phyloP scores from a whole-genome alignment of 2,113 vertebrate species.

The Agapornis roseicollis region DNA sequence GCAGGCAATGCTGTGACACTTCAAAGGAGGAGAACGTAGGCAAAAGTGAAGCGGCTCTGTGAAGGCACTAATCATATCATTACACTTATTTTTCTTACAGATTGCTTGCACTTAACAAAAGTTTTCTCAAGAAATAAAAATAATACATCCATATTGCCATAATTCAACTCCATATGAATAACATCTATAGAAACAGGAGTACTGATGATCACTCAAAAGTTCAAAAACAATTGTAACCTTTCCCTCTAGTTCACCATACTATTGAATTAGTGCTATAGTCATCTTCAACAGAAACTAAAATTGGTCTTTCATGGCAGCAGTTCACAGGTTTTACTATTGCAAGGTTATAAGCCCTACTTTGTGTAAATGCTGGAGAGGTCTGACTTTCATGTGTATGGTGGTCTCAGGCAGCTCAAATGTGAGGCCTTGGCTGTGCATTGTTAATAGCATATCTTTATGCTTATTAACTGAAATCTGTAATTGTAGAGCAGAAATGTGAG shows the following conservation, averaged over 20 bases:
- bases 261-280: background rate
- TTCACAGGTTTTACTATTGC: background rate
- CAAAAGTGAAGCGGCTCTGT: background rate
- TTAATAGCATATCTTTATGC: background rate
- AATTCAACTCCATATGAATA: background rate
- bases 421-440: background rate
- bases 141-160: background rate
- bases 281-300: background rate
- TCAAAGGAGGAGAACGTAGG: background rate
- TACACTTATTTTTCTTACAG: background rate
- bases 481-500: background rate
- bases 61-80: background rate
- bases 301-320: accelerated
- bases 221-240: background rate
- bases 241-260: background rate
- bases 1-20: background rate
- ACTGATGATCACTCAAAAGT: background rate
- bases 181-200: background rate
- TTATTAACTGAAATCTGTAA: background rate
- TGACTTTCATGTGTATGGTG: background rate
- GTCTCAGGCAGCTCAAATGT: background rate
- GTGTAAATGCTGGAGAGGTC: background rate
- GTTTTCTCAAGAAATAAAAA: background rate
- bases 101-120: background rate
- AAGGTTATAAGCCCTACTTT: background rate